Percentiles rank a stretch among this genome's conserved stretches.
phyloP scores from a whole-genome alignment of 2,797 vertebrate genomes.

The Atherinosoma microstoma region DNA sequence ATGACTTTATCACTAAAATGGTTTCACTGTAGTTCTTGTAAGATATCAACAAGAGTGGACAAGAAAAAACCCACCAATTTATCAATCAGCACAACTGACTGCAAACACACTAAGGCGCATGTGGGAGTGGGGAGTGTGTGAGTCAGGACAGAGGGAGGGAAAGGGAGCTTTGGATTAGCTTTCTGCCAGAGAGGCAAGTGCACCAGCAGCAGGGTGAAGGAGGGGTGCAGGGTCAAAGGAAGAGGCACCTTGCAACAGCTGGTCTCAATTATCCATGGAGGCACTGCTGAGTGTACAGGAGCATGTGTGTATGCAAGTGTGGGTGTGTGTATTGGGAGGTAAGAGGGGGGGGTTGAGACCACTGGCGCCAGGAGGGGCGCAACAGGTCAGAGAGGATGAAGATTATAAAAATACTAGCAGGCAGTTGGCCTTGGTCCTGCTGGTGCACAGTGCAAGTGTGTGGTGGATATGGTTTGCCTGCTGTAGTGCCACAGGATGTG shows the following conservation, averaged over 20 bases:
- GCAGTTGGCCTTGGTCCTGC: slow-evolving; percentile 82
- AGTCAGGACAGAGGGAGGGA: slow-evolving; percentile 8
- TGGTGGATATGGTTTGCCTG: slow-evolving; percentile 49
- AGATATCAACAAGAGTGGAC: background rate
- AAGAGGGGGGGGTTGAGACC: slow-evolving; percentile 78
- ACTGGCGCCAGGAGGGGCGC: slow-evolving; percentile 86
- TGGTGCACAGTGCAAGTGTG: slow-evolving; percentile 61
- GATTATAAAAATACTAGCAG: slow-evolving; percentile 89
- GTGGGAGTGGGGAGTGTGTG: slow-evolving; percentile 6
- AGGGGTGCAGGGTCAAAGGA: slow-evolving; percentile 68
- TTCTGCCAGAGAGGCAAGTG: slow-evolving; percentile 82
- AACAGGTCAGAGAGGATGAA: slow-evolving; percentile 87
- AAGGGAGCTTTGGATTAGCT: slow-evolving; percentile 40
- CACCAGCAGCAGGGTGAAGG: slow-evolving; percentile 63
- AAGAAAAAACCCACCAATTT: slow-evolving; percentile 38
- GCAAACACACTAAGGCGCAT: slow-evolving; percentile 43
- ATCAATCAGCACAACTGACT: slow-evolving; percentile 67
- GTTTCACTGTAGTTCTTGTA: background rate
- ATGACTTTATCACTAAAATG: background rate
- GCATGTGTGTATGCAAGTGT: slow-evolving; percentile 51
- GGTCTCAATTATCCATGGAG: slow-evolving; percentile 85
- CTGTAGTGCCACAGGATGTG: slow-evolving; percentile 66
- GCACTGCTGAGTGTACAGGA: slow-evolving; percentile 72
- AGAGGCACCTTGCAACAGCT: slow-evolving; percentile 90
- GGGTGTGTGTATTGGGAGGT: slow-evolving; percentile 24